Conservation (phyloP, 2,113 vertebrate species). For the Microcebus jonahi region DNA sequence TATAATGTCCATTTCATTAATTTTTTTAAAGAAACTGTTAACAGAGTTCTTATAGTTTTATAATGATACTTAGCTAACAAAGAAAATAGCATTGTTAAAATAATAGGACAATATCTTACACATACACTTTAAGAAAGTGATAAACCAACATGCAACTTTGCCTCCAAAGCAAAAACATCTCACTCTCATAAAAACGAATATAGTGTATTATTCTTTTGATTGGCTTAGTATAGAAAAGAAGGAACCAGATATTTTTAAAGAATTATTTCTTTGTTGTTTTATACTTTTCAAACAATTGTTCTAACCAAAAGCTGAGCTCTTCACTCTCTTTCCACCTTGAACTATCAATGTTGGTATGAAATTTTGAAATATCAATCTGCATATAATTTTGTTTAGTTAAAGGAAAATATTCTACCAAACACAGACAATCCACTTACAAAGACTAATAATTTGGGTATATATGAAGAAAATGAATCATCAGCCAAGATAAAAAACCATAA, state of each 20-base stretch:
- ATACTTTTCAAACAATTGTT: conserved; percentile 26
- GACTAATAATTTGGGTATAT: neutral
- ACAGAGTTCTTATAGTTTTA: neutral
- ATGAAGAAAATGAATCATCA: neutral
- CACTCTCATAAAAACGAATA: neutral
- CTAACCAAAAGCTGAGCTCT: conserved; percentile 3
- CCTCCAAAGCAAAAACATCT: conserved; percentile 16
- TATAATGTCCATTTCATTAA: neutral
- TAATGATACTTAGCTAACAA: conserved; percentile 7
- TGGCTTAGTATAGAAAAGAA: neutral
- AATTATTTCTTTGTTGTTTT: neutral
- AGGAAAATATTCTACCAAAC: conserved; percentile 14
- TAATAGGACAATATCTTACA: neutral
- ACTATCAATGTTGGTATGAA: conserved; percentile 36
- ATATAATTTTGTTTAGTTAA: neutral
- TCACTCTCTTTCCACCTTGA: conserved; percentile 36
- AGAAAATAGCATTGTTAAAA: conserved; percentile 33
- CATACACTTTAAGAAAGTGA: neutral
- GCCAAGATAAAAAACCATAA: neutral
- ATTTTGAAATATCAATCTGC: neutral
- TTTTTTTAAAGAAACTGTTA: neutral
- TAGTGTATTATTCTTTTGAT: neutral
- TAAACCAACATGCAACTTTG: neutral
- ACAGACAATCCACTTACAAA: neutral
- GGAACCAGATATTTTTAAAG: neutral